Evolutionary conservation across 2,797 vertebrate genomes (phyloP).

Genomic region (Clamator glandarius): DNA sequence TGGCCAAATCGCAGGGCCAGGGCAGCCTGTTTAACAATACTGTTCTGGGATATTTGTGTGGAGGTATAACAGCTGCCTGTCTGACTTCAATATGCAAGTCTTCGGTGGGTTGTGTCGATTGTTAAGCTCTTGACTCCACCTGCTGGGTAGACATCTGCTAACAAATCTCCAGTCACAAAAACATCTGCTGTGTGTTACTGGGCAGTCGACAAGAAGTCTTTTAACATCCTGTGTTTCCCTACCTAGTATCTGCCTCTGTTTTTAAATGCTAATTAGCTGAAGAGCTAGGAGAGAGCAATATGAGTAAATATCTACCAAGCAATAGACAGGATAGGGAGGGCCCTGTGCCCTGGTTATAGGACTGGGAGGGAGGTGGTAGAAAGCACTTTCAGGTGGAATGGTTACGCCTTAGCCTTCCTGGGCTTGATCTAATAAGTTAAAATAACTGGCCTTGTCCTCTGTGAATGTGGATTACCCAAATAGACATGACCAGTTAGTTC

Average conservation of each 20-base stretch:
- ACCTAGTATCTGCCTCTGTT: not conserved
- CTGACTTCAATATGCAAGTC: not conserved
- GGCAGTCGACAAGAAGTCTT: not conserved
- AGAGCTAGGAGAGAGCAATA: not conserved
- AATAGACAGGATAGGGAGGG: not conserved
- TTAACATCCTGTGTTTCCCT: not conserved
- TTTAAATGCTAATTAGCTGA: not conserved
- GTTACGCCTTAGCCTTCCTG: not conserved
- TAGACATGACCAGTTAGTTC: not conserved
- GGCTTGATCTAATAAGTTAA: not conserved
- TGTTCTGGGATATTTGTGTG: not conserved
- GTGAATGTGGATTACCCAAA: not conserved
- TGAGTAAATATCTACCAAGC: not conserved
- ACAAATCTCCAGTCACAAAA: not conserved
- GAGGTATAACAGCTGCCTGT: slow-evolving; percentile 5
- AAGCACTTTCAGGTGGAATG: not conserved
- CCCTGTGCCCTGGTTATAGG: not conserved
- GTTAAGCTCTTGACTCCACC: slow-evolving; percentile 63
- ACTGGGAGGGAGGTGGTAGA: not conserved
- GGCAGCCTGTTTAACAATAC: not conserved
- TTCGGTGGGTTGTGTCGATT: not conserved
- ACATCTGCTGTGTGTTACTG: not conserved
- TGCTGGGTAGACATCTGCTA: slow-evolving; percentile 52
- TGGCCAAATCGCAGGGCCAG: not conserved
- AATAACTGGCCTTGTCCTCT: not conserved